A percentile compares a stretch with the other conserved stretches of the same genome.
Conservation (phyloP, 2,888 invertebrate genomes). For the Coleophora flavipennella region DNA sequence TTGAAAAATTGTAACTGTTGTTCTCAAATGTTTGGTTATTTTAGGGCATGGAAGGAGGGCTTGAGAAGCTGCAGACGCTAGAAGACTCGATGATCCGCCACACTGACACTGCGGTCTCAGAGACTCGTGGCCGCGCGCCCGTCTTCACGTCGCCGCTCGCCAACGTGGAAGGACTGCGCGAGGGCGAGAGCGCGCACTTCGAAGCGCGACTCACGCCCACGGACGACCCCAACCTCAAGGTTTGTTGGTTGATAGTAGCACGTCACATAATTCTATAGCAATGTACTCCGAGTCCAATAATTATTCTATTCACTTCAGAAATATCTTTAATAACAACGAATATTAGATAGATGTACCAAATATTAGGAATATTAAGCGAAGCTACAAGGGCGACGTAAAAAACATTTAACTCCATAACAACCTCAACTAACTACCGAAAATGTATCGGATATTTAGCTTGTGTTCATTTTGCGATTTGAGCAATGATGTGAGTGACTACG, state of each 20-base stretch:
- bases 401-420: too few species aligned
- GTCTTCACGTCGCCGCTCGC: slow-evolving; percentile 91
- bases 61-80: slow-evolving; percentile 92
- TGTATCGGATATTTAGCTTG: too few species aligned
- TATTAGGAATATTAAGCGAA: too few species aligned
- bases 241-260: slow-evolving; percentile 28
- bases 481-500: too few species aligned
- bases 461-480: too few species aligned
- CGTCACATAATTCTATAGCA: too few species aligned
- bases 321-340: too few species aligned
- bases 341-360: too few species aligned
- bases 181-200: slow-evolving; percentile 93
- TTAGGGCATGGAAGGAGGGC: slow-evolving; percentile 93
- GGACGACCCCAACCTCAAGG: slow-evolving; percentile 90
- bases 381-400: too few species aligned
- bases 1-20: neutral
- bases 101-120: slow-evolving; percentile 80
- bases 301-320: neutral
- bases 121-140: slow-evolving; percentile 88
- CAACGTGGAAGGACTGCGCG: slow-evolving; percentile 88
- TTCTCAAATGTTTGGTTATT: slow-evolving; percentile 15
- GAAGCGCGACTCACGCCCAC: slow-evolving; percentile 91
- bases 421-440: too few species aligned
- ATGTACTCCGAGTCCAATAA: too few species aligned
- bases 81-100: slow-evolving; percentile 90